Percentiles rank a stretch among this genome's conserved stretches.
These are phyloP conservation scores for Callimorpha dominula DNA, from an alignment of 2,888 invertebrate genomes.

Conservation along the genomic window DNA sequence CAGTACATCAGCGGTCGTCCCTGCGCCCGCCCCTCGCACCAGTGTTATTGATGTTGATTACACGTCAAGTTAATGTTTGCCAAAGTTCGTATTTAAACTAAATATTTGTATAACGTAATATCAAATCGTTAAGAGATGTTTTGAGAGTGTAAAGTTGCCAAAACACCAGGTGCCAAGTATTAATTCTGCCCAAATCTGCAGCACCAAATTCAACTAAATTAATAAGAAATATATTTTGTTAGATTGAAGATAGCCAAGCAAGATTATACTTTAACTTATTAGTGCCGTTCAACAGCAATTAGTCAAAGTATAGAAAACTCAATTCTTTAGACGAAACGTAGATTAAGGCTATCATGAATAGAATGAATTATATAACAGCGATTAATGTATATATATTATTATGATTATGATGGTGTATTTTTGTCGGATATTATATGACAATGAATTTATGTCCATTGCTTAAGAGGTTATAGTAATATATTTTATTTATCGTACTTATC, in stretches of 20 bases:
- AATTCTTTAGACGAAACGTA: constrained; percentile 32
- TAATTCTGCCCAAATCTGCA: constrained; percentile 42
- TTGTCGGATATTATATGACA: constrained; percentile 68
- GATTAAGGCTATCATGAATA: constrained; percentile 53
- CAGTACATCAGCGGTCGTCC: constrained; percentile 49
- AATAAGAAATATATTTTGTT: constrained; percentile 45
- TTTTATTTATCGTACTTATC: constrained; percentile 71
- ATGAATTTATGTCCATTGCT: constrained; percentile 74
- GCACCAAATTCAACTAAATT: constrained; percentile 39
- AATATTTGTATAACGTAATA: constrained; percentile 52
- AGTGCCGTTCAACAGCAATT: constrained; percentile 39
- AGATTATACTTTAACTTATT: constrained; percentile 40
- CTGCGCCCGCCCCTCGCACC: constrained; percentile 42
- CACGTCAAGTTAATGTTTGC: constrained; percentile 72
- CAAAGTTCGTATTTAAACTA: constrained; percentile 57
- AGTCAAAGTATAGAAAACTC: constrained; percentile 31
- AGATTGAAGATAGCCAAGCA: constrained; percentile 32
- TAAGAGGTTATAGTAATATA: constrained; percentile 61
- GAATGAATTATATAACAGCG: constrained; percentile 57
- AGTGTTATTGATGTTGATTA: constrained; percentile 69
- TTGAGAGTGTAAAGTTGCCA: constrained; percentile 39
- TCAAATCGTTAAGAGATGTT: constrained; percentile 48
- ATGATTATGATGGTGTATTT: constrained; percentile 61
- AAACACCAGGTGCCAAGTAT: constrained; percentile 50
- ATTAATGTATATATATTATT: constrained; percentile 71